Base-by-base conservation (phyloP, 2,888 invertebrate genomes). In the Balanococcus diminutus region DNA sequence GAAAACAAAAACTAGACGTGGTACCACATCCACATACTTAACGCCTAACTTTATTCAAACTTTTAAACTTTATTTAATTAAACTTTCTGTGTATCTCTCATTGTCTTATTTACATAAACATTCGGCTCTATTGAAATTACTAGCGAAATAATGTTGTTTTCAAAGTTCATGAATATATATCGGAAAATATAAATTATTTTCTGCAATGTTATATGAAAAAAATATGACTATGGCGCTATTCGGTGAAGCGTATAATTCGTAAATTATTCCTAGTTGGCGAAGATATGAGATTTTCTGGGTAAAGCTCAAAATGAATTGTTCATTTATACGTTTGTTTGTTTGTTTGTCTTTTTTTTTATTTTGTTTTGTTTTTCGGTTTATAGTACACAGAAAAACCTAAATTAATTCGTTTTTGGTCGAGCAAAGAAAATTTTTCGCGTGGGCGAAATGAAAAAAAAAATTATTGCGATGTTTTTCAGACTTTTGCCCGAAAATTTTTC, bases 51-150 rank as follows among this genome's bases (percentile, higher is more conserved):
- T 79, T 79, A 79, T 79, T 79, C 75, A 22, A 79, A 79, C 75
- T 79, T 79, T 79, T 79, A 83, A 83, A 83, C 83, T 83, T 83
- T 61, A 83, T 83, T 83, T 83, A 83, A 83, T 83, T 83, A 83
- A 83, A 83, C 83, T 83, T 83, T 83, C 56, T 36, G 83, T 51
- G 36, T 36, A 83, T 56, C 83, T 83, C 36, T 36, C 56, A 61
- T 61, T 51, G 25, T 61, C 83, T 56, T 56, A 51, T 83, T 83
- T 83, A 28, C 83, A 83, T 56, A 82, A 61, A 61, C 83, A 36
- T 61, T 83, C 36, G 32, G 19, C 19, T 79, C 32, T 79, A 79
- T 79, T 79, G 75, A 79, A 79, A 79, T 79, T 79, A 79, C 75
- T 36, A 36, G 0, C 75, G 75, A 79, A 67, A 36, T 79, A 79